Evolutionary conservation across 2,888 invertebrate genomes (phyloP).

Genomic region (Itoplectis maculator): DNA sequence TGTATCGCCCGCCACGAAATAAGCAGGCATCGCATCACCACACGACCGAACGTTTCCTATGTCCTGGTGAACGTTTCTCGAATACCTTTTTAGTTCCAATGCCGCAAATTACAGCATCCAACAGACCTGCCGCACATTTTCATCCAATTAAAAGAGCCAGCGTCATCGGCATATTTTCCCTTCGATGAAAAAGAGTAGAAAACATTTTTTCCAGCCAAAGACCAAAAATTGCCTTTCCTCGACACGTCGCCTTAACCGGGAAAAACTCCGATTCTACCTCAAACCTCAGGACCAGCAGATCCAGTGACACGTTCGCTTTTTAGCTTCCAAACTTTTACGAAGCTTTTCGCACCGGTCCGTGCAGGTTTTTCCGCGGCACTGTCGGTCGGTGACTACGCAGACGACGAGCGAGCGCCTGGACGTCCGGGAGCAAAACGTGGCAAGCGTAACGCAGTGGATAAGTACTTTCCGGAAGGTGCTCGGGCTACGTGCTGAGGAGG

Average conservation of each 20-base stretch:
- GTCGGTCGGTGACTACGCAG: too few relatives aligned
- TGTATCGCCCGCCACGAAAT: neutral
- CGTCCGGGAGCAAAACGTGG: neutral
- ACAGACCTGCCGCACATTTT: too few relatives aligned
- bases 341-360: neutral
- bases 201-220: too few relatives aligned
- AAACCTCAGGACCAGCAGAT: too few relatives aligned
- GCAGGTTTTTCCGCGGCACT: too few relatives aligned
- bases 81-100: neutral
- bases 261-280: too few relatives aligned
- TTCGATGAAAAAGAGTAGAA: too few relatives aligned
- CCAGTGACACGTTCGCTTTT: neutral
- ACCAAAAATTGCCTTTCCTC: neutral
- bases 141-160: too few relatives aligned
- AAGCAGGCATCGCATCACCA: too few relatives aligned
- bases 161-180: too few relatives aligned
- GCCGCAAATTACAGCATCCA: neutral
- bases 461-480: conserved; percentile 61
- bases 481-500: conserved; percentile 61
- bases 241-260: neutral
- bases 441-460: conserved; percentile 37
- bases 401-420: neutral
- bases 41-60: too few relatives aligned
- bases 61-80: neutral
- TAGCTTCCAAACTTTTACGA: neutral